Base-by-base conservation (phyloP, 2,888 invertebrate species). In the Lasioglossum leucozonium region DNA sequence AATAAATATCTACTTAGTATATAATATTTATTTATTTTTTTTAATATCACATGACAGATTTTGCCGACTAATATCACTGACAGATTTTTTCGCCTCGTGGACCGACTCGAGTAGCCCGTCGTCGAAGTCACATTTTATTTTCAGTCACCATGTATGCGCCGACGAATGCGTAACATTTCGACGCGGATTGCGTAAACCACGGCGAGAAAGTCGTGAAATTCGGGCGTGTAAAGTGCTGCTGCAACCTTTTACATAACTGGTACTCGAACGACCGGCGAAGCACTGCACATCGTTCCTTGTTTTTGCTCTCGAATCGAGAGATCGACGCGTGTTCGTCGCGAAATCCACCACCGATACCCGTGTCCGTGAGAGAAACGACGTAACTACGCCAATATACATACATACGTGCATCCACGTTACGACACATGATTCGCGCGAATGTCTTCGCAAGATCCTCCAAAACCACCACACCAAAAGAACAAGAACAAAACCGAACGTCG, bases 191-290 rank as follows among this genome's bases (percentile, higher is more conserved):
- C 79, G 73, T 79, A 79, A 79, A 79, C 37, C 74, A 26, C 79
- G 73, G 40, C 73, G 73, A 74, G 79, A 73, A 72, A 74, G 79
- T 79, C 67, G 79, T 74, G 79, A 73, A 79, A 79, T 79, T 79
- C 79, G 79, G 79, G 79, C 47, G 73, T 73, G 76, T 73, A 58
- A 65, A 62, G 65, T 74, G 67, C 73, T 79, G 73, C 67, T 74
- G 73, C 67, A 51, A 79, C 47, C 79, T 73, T 79, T 79, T 79
- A 79, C 51, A 62, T 79, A 79, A 79, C 73, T 34, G 40, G 47
- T 26, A 11, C 79, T 44, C 65, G 65, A 10, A 40, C 65, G 47
- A 74, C 74, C 74, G 73, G 51, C 8, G 62, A 65, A 79, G 47
- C n/a, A 47, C 44, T 37, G 76, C 18, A 79, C 44, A 40, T 42